Evolutionary conservation across 1,140 invertebrate genomes (phyloP).

Genomic region (Plectus sambesii): DNA sequence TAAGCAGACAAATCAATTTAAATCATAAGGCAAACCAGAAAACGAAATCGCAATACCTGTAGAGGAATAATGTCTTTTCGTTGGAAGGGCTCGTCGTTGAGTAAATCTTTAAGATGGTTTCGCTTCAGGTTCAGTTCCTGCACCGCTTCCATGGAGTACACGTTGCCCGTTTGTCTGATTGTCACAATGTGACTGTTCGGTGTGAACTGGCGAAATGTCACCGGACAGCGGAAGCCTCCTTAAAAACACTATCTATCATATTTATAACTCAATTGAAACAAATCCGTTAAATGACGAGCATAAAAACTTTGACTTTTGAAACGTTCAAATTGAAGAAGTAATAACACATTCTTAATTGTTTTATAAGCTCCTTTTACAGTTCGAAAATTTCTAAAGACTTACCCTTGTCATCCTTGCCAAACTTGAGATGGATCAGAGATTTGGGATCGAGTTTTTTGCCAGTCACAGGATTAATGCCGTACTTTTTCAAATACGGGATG

Average conservation of each 20-base stretch:
- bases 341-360: slow-evolving; percentile 6
- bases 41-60: slow-evolving; percentile 52
- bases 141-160: slow-evolving; percentile 86
- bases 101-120: slow-evolving; percentile 82
- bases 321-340: background rate
- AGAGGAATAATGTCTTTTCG: slow-evolving; percentile 81
- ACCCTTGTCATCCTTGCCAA: slow-evolving; percentile 71
- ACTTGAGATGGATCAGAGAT: slow-evolving; percentile 73
- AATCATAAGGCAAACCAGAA: slow-evolving; percentile 1
- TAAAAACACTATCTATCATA: slow-evolving; percentile 17
- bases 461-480: slow-evolving; percentile 82
- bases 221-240: slow-evolving; percentile 77
- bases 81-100: slow-evolving; percentile 78
- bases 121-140: slow-evolving; percentile 92
- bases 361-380: background rate
- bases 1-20: slow-evolving; percentile 8
- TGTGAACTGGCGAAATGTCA: slow-evolving; percentile 86
- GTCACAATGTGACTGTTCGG: slow-evolving; percentile 89
- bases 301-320: slow-evolving; percentile 18
- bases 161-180: slow-evolving; percentile 81
- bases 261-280: slow-evolving; percentile 9
- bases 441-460: slow-evolving; percentile 77
- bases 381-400: slow-evolving; percentile 22
- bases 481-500: slow-evolving; percentile 78
- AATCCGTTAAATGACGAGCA: slow-evolving; percentile 20